Percentiles rank a stretch among this genome's conserved stretches.
These are phyloP conservation scores for Silvanus unidentatus DNA, from an alignment of 2,888 invertebrate genomes.

Conservation along the genomic window DNA sequence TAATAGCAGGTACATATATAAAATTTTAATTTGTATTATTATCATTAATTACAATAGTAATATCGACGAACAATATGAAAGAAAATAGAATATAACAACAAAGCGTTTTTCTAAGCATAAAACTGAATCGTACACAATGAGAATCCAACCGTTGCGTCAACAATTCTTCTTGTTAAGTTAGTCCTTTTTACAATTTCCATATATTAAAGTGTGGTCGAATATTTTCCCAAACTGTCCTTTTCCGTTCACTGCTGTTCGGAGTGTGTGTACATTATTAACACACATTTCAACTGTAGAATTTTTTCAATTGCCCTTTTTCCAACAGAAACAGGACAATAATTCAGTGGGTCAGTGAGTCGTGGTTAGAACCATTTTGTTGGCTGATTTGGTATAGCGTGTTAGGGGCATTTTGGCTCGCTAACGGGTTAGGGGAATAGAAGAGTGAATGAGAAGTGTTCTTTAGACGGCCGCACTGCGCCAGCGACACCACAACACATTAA, in stretches of 20 bases:
- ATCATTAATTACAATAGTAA: no score
- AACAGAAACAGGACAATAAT: slow-evolving; percentile 26
- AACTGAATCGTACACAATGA: no score
- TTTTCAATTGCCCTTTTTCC: slow-evolving; percentile 26
- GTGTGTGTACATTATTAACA: neutral
- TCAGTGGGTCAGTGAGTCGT: slow-evolving; percentile 29
- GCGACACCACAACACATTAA: slow-evolving; percentile 29
- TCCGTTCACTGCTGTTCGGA: neutral
- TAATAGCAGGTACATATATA: no score
- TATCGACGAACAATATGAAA: no score
- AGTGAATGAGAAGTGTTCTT: slow-evolving; percentile 19
- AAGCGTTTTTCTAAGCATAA: no score
- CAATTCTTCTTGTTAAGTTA: slow-evolving; percentile 7
- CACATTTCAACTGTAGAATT: neutral
- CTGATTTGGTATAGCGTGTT: no score
- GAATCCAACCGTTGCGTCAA: no score
- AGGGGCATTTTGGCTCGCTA: slow-evolving; percentile 11
- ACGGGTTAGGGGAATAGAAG: slow-evolving; percentile 22
- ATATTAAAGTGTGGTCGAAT: slow-evolving; percentile 3
- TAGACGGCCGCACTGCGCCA: slow-evolving; percentile 29
- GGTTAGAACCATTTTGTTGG: slow-evolving; percentile 10
- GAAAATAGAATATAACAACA: no score
- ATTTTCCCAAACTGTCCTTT: no score
- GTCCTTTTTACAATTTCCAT: slow-evolving; percentile 6
- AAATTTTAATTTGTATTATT: no score